A percentile compares a stretch with the other conserved stretches of the same genome.
These are phyloP conservation scores for Drosophila lacicola DNA, from an alignment of 2,888 invertebrate genomes.

Conservation along the genomic window DNA sequence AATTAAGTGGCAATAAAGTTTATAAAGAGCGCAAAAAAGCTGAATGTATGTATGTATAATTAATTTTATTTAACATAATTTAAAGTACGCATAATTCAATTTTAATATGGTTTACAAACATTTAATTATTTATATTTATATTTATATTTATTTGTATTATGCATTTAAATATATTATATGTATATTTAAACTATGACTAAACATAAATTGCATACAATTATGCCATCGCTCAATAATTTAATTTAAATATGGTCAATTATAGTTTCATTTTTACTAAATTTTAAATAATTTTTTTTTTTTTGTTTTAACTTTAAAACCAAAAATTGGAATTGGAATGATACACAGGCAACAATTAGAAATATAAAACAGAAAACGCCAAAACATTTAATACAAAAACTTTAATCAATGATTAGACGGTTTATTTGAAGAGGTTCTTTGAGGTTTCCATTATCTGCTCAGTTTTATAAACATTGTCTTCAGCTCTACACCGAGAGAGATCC, in stretches of 20 bases:
- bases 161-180: conserved; percentile 78
- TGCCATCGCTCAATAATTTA: conserved; percentile 59
- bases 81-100: conserved; percentile 77
- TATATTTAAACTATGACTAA: conserved; percentile 81
- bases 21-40: not conserved
- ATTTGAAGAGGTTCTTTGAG: conserved; percentile 44
- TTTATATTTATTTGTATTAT: conserved; percentile 63
- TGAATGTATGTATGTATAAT: conserved; percentile 61
- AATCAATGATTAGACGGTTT: conserved; percentile 44
- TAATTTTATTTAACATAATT: conserved; percentile 80
- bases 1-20: conserved; percentile 5
- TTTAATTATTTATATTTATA: conserved; percentile 66
- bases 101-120: conserved; percentile 79
- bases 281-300: conserved; percentile 41
- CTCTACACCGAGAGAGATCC: conserved; percentile 51
- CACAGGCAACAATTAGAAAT: conserved; percentile 67
- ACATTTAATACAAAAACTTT: conserved; percentile 44
- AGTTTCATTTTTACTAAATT: conserved; percentile 49
- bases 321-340: conserved; percentile 70
- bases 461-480: conserved; percentile 33
- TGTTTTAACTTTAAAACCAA: conserved; percentile 31
- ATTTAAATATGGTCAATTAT: conserved; percentile 51
- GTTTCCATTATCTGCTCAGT: conserved; percentile 26
- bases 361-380: conserved; percentile 52
- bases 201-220: conserved; percentile 75